Conservation (phyloP, 2,888 invertebrate species). For the Ophion ellenae region DNA sequence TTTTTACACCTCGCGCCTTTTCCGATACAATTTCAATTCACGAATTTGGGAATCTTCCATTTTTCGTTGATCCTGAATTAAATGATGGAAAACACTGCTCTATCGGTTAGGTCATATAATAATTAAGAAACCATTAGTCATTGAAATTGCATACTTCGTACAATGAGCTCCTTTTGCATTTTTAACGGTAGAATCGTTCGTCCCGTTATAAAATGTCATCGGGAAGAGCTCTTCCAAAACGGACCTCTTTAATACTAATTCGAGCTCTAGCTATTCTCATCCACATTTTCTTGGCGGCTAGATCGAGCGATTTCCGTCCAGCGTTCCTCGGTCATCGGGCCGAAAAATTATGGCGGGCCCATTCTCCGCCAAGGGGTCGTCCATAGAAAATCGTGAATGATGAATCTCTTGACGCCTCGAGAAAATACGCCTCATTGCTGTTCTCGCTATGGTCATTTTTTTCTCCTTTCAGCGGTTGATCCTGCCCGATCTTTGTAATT, state of each 20-base stretch:
- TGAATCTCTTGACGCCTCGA: conserved; percentile 50
- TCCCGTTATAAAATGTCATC: background rate
- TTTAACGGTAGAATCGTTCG: background rate
- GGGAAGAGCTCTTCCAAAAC: conserved; percentile 1
- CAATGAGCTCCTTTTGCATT: background rate
- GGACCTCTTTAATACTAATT: conserved; percentile 10
- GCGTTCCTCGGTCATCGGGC: conserved; percentile 23
- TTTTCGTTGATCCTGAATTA: background rate
- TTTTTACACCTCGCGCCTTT: too few species aligned
- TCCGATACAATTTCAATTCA: too few species aligned
- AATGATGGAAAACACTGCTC: background rate
- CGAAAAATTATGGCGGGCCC: conserved; percentile 29
- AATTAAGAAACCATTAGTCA: too few species aligned
- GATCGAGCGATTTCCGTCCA: conserved; percentile 38
- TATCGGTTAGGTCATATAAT: background rate
- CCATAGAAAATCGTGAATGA: conserved; percentile 44
- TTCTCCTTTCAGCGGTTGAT: background rate
- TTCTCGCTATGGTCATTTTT: conserved; percentile 28
- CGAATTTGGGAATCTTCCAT: background rate
- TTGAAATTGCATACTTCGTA: background rate
- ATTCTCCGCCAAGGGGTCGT: conserved; percentile 19
- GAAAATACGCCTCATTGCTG: conserved; percentile 35
- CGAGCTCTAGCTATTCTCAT: background rate
- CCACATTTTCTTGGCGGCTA: conserved; percentile 9
- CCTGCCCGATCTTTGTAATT: conserved; percentile 37